Conservation (phyloP, 2,113 vertebrate species). For the Raja brachyura region DNA sequence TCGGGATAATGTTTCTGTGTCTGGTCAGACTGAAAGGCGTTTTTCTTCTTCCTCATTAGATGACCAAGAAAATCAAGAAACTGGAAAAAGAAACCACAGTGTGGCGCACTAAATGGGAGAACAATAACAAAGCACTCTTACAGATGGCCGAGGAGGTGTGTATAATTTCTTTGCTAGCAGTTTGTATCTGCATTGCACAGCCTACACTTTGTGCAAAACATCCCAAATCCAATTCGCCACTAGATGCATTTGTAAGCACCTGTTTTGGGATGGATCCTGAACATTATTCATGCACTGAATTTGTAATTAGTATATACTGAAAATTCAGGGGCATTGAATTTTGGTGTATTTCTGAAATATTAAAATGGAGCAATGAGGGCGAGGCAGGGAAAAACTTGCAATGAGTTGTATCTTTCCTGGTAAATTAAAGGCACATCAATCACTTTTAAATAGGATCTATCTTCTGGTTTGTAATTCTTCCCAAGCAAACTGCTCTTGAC, state of each 20-base stretch:
- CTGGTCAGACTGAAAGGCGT: too few species aligned
- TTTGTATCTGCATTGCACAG: not conserved
- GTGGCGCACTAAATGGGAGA: conserved; percentile 97
- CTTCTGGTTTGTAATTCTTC: not conserved
- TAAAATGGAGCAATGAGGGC: not conserved
- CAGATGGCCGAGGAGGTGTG: conserved; percentile 97
- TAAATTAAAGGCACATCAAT: not conserved
- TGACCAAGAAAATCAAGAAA: conserved; percentile 99
- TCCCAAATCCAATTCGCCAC: not conserved
- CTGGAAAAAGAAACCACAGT: conserved; percentile 93
- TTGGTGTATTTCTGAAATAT: not conserved
- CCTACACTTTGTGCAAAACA: not conserved
- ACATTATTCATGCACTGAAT: not conserved
- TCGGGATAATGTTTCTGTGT: not conserved
- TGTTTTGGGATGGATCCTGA: not conserved
- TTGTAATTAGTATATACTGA: not conserved
- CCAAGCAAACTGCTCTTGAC: not conserved
- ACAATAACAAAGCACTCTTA: conserved; percentile 92
- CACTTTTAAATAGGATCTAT: not conserved
- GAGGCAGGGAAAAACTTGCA: not conserved
- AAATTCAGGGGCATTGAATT: not conserved
- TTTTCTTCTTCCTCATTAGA: conserved; percentile 57
- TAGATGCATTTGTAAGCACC: not conserved
- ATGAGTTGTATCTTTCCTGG: not conserved
- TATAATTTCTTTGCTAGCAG: not conserved